phyloP scores from a whole-genome alignment of 2,797 vertebrate genomes.

The Protosalanx chinensis region DNA sequence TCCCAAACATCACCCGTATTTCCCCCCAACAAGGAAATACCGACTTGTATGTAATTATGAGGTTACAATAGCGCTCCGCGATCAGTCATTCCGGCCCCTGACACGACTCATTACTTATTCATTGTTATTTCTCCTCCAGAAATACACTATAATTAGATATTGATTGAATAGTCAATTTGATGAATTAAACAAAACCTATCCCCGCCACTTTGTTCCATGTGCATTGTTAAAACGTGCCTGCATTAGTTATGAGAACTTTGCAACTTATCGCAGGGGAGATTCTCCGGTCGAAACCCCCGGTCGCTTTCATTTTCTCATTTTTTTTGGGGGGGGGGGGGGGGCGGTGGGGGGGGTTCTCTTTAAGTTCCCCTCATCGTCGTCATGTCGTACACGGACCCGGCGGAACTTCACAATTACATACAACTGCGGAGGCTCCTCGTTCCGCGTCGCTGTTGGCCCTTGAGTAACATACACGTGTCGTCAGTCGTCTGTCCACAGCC shows the following conservation, averaged over 20 bases:
- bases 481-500: slow-evolving; percentile 83
- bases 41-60: slow-evolving; percentile 77
- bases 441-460: too few species aligned
- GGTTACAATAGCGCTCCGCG: slow-evolving; percentile 65
- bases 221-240: slow-evolving; percentile 49
- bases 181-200: slow-evolving; percentile 74
- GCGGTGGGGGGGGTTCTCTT: too few species aligned
- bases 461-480: slow-evolving; percentile 80
- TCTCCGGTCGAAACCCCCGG: slow-evolving; percentile 26
- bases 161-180: slow-evolving; percentile 73
- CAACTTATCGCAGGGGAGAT: slow-evolving; percentile 26
- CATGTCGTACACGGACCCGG: slow-evolving; percentile 47
- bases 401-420: slow-evolving; percentile 68
- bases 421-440: slow-evolving; percentile 60
- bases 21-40: slow-evolving; percentile 76
- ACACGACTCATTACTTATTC: slow-evolving; percentile 73
- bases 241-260: slow-evolving; percentile 55
- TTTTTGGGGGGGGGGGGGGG: too few species aligned
- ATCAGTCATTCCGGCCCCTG: slow-evolving; percentile 65
- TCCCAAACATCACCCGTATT: slow-evolving; percentile 58
- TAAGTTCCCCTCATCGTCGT: slow-evolving; percentile 43
- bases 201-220: slow-evolving; percentile 61
- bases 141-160: slow-evolving; percentile 78
- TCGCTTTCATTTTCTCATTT: slow-evolving; percentile 23
- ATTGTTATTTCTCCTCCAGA: slow-evolving; percentile 75